phyloP scores from a whole-genome alignment of 2,797 vertebrate species.

The Ispidina lecontei region DNA sequence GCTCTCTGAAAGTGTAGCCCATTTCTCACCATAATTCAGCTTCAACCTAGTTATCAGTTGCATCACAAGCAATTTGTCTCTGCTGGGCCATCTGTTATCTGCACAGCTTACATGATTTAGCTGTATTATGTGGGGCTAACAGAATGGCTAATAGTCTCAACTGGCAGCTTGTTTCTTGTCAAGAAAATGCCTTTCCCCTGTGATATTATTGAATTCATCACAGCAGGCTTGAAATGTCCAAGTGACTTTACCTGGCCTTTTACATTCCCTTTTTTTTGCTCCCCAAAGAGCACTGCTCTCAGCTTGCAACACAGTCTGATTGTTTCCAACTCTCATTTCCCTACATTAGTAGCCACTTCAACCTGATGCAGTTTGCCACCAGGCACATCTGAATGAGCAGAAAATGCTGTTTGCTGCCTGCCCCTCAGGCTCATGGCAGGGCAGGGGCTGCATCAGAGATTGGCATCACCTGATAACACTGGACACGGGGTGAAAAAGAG shows the following conservation, averaged over 20 bases:
- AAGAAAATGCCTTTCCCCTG: slow-evolving; percentile 19
- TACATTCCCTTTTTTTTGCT: slow-evolving; percentile 9
- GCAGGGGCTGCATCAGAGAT: neutral
- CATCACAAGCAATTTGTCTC: slow-evolving; percentile 58
- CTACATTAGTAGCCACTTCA: neutral
- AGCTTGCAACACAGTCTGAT: neutral
- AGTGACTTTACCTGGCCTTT: slow-evolving; percentile 1
- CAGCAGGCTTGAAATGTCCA: slow-evolving; percentile 19
- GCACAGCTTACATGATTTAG: slow-evolving; percentile 22
- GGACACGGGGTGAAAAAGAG: neutral
- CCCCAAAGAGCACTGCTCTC: neutral
- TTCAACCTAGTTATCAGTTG: neutral
- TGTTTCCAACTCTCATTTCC: slow-evolving; percentile 25
- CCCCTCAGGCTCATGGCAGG: neutral
- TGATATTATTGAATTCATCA: slow-evolving; percentile 7
- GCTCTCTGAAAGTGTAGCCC: neutral
- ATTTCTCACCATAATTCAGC: slow-evolving; percentile 40
- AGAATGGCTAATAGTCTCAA: slow-evolving; percentile 38
- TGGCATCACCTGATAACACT: neutral
- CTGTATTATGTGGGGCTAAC: slow-evolving; percentile 18
- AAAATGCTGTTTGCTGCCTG: neutral
- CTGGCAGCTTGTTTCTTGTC: neutral
- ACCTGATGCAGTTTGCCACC: slow-evolving; percentile 12
- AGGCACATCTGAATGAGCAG: neutral
- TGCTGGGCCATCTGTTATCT: slow-evolving; percentile 24